Percentiles rank a stretch among this genome's conserved stretches.
These are phyloP conservation scores for Marisa cornuarietis DNA, from an alignment of 1,140 invertebrate genomes.

Conservation along the genomic window DNA sequence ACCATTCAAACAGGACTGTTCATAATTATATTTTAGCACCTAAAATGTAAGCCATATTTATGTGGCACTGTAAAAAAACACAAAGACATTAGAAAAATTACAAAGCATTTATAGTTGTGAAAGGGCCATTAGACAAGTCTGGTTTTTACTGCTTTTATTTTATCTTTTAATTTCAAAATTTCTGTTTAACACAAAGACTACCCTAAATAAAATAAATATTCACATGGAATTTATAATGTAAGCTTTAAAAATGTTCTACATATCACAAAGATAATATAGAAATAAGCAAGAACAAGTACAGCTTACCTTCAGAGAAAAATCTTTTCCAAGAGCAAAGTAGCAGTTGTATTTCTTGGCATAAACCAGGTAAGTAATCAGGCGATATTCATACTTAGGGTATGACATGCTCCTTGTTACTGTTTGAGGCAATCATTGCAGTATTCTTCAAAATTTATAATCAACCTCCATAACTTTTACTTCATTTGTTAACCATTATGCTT, in stretches of 20 bases:
- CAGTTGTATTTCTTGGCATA: conserved; percentile 64
- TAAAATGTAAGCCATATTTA: too few relatives aligned
- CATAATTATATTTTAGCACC: too few relatives aligned
- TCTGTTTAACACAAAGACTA: too few relatives aligned
- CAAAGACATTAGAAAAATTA: too few relatives aligned
- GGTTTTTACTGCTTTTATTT: too few relatives aligned
- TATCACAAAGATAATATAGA: neutral
- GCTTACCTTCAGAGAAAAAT: conserved; percentile 63
- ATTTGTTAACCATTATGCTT: neutral
- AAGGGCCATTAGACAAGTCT: too few relatives aligned
- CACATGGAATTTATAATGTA: neutral
- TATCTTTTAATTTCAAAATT: too few relatives aligned
- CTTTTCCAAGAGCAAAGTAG: conserved; percentile 62
- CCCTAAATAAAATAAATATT: too few relatives aligned
- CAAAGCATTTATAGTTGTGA: too few relatives aligned
- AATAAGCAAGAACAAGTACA: neutral
- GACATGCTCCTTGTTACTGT: conserved; percentile 51
- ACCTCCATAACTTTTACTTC: neutral
- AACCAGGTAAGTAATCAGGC: conserved; percentile 56
- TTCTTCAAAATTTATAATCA: neutral
- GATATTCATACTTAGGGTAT: conserved; percentile 61
- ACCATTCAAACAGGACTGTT: too few relatives aligned
- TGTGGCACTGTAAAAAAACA: too few relatives aligned
- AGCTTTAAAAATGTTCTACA: neutral
- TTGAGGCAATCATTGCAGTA: conserved; percentile 28